phyloP scores from a whole-genome alignment of 2,797 vertebrate species.

The Acanthurus lineatus region DNA sequence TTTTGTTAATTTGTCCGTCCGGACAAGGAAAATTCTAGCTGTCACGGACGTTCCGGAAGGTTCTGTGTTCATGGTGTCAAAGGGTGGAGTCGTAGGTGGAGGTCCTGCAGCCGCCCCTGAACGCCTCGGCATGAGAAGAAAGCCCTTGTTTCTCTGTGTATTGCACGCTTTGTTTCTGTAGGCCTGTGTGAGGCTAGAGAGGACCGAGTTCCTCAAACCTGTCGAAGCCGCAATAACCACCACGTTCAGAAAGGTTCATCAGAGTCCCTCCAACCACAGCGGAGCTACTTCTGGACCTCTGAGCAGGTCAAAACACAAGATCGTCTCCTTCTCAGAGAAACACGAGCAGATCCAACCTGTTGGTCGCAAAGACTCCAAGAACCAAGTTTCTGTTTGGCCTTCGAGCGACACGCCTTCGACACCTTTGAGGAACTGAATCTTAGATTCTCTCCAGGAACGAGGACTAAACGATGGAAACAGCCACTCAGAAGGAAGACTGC shows the following conservation, averaged over 20 bases:
- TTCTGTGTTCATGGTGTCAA: too few relatives aligned
- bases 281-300: not conserved
- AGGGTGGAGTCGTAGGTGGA: slow-evolving; percentile 17
- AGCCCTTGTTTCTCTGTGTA: slow-evolving; percentile 84
- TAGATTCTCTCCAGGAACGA: slow-evolving; percentile 26
- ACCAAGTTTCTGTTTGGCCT: not conserved
- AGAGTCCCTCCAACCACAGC: not conserved
- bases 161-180: slow-evolving; percentile 76
- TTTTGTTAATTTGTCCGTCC: not conserved
- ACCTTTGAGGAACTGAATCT: slow-evolving; percentile 9
- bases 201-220: not conserved
- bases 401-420: not conserved
- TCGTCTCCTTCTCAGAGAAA: not conserved
- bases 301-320: not conserved
- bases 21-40: not conserved
- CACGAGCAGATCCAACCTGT: not conserved
- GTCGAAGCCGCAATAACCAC: not conserved
- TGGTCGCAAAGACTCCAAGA: not conserved
- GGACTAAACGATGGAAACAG: not conserved
- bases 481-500: slow-evolving; percentile 35
- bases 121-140: slow-evolving; percentile 54
- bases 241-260: not conserved
- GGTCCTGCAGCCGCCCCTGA: slow-evolving; percentile 3
- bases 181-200: slow-evolving; percentile 62
- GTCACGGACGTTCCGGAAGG: not conserved